Percentiles rank a stretch among this genome's conserved stretches.
These are phyloP conservation scores for Lethrus apterus DNA, from an alignment of 1,140 invertebrate genomes.

Conservation along the genomic window DNA sequence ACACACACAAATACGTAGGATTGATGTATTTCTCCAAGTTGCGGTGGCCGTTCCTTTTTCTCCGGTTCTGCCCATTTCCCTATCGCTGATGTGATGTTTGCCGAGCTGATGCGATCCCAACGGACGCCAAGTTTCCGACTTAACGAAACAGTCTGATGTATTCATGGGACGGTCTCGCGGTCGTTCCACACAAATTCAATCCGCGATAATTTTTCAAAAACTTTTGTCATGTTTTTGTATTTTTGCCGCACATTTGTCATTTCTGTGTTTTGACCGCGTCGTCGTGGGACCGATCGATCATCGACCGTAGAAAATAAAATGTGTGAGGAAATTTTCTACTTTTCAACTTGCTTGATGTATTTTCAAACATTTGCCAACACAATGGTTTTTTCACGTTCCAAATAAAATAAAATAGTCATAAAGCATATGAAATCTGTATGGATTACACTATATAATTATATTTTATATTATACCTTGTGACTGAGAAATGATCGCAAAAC, in stretches of 20 bases:
- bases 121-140: slow-evolving; percentile 30
- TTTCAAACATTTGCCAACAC: no score
- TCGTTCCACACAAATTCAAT: slow-evolving; percentile 33
- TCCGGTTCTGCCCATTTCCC: slow-evolving; percentile 28
- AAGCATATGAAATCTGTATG: no score
- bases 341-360: no score
- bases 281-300: slow-evolving; percentile 31
- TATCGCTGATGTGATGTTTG: slow-evolving; percentile 33
- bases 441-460: no score
- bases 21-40: slow-evolving; percentile 23
- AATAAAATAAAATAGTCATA: no score
- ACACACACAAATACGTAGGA: slow-evolving; percentile 22
- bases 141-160: slow-evolving; percentile 27
- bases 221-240: slow-evolving; percentile 34
- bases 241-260: slow-evolving; percentile 35
- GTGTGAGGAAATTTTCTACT: slow-evolving; percentile 6
- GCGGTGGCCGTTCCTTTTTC: slow-evolving; percentile 19
- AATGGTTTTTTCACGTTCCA: no score
- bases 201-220: slow-evolving; percentile 37
- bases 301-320: slow-evolving; percentile 9
- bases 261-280: slow-evolving; percentile 33
- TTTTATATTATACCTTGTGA: no score
- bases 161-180: no score
- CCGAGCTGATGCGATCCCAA: slow-evolving; percentile 33
- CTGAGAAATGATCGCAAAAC: no score